Evolutionary conservation across 2,113 vertebrate species (phyloP), one percentile per base, ranked within the genome.

Genomic region (Brachypteracias leptosomus): DNA sequence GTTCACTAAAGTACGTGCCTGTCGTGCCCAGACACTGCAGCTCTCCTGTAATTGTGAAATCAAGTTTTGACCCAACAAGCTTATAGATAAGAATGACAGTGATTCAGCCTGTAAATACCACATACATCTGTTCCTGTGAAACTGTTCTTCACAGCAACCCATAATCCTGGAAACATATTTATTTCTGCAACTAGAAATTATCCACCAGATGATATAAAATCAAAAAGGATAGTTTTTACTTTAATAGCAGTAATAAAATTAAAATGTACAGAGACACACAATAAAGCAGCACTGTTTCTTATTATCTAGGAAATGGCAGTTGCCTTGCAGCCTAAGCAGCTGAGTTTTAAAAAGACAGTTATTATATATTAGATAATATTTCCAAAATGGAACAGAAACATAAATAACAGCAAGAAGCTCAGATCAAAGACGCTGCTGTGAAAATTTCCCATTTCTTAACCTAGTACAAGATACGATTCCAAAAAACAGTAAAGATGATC

Each of bases 291-390:
- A 38, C 83, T 82, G 81, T 38, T 77, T 94, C 88, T 36, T 66
- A 55, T 94, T 70, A 80, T 5, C 78, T 68, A 90, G 74, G 93
- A 93, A 96, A 47, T 13, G 72, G 66, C 85, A 79, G 67, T 21
- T 66, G 46, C 51, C 78, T 46, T 79, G 70, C 12, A 84, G 74
- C 25, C 70, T n/a, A 80, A 91, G 89, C 47, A 94, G 83, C 26
- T 9, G 49, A 70, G 47, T 35, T 82, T 55, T 68, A 29, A 65
- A 36, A 38, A 17, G 19, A 70, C 57, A 81, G 42, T 51, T 79
- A 51, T 42, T 78, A 47, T 28, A 4, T 7, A 62, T 68, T 52
- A 79, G 66, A 38, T 47, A 73, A 55, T 71, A 81, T 57, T 85
- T 88, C 86, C 49, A 78, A 83, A 90, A 85, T 24, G 16, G 59